These are phyloP conservation scores for Drosophila hamatofila DNA, from an alignment of 2,888 invertebrate genomes.

Conservation along the genomic window DNA sequence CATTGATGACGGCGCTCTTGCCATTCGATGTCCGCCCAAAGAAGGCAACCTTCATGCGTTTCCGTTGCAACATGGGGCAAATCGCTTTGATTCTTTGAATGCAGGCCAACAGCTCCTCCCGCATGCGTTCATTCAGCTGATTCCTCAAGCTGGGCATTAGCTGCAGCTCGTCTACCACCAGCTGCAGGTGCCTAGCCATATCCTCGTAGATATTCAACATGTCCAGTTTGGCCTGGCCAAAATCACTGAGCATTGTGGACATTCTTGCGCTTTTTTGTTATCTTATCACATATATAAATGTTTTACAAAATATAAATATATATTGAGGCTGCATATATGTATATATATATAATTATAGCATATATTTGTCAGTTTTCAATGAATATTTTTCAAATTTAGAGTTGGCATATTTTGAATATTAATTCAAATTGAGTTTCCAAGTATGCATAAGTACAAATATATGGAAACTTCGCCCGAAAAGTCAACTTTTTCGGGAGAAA, in stretches of 20 bases:
- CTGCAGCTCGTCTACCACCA: slow-evolving; percentile 34
- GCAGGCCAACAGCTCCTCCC: slow-evolving; percentile 89
- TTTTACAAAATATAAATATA: slow-evolving; percentile 48
- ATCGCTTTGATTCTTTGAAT: slow-evolving; percentile 95
- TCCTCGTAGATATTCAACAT: slow-evolving; percentile 98
- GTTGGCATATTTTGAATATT: not conserved
- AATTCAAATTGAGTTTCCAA: not conserved
- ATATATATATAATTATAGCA: not conserved
- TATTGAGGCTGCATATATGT: not conserved
- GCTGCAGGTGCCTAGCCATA: slow-evolving; percentile 94
- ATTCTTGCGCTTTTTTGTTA: slow-evolving; percentile 18
- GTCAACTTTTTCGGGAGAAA: no score
- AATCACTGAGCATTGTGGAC: slow-evolving; percentile 91
- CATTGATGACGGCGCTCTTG: slow-evolving; percentile 99
- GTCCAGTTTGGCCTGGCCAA: slow-evolving; percentile 98
- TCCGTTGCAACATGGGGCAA: slow-evolving; percentile 95
- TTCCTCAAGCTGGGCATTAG: slow-evolving; percentile 10
- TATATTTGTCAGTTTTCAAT: not conserved
- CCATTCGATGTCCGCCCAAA: slow-evolving; percentile 97
- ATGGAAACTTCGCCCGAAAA: no score
- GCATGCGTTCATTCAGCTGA: slow-evolving; percentile 88
- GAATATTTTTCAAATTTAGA: not conserved
- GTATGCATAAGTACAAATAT: no score
- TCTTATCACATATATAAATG: not conserved
- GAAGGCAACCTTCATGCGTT: slow-evolving; percentile 96